Evolutionary conservation across 2,888 invertebrate genomes (phyloP).

Genomic region (Nomada lathburiana): DNA sequence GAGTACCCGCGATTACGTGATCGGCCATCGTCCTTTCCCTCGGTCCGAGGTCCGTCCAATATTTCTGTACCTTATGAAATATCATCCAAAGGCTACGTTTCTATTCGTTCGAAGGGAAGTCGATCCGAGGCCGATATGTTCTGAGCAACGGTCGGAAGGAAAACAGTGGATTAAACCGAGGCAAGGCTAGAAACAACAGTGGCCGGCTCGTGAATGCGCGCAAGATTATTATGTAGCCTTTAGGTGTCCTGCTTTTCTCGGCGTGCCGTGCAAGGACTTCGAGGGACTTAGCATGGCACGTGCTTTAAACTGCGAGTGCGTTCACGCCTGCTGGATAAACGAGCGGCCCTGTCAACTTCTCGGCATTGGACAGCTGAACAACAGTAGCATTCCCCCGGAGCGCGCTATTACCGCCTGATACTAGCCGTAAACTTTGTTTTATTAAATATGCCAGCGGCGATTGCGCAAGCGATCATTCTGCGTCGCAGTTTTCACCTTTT

Average conservation of each 20-base stretch:
- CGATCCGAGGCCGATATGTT: background rate
- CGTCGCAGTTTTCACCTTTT: slow-evolving; percentile 27
- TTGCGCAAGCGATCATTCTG: slow-evolving; percentile 49
- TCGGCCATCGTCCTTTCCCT: slow-evolving; percentile 25
- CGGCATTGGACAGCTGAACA: slow-evolving; percentile 49
- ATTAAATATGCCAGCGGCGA: slow-evolving; percentile 43
- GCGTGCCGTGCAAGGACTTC: slow-evolving; percentile 60
- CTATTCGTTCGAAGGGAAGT: background rate
- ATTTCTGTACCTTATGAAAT: background rate
- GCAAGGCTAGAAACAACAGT: slow-evolving; percentile 4
- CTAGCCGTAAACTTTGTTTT: slow-evolving; percentile 54
- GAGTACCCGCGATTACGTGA: slow-evolving; percentile 23
- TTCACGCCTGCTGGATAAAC: slow-evolving; percentile 58
- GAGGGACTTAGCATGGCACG: slow-evolving; percentile 43
- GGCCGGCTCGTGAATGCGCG: background rate
- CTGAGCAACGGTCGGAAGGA: background rate
- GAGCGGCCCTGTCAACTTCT: slow-evolving; percentile 49
- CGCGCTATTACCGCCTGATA: slow-evolving; percentile 47
- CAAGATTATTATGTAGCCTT: slow-evolving; percentile 21
- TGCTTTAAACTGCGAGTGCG: slow-evolving; percentile 14
- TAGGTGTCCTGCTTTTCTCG: slow-evolving; percentile 26
- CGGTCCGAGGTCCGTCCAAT: background rate
- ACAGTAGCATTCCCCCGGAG: slow-evolving; percentile 57
- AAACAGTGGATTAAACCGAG: background rate
- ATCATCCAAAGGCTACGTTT: background rate